Percentiles rank a stretch among this genome's conserved stretches.
Conservation (phyloP, 2,888 invertebrate genomes). For the Nezara viridula region DNA sequence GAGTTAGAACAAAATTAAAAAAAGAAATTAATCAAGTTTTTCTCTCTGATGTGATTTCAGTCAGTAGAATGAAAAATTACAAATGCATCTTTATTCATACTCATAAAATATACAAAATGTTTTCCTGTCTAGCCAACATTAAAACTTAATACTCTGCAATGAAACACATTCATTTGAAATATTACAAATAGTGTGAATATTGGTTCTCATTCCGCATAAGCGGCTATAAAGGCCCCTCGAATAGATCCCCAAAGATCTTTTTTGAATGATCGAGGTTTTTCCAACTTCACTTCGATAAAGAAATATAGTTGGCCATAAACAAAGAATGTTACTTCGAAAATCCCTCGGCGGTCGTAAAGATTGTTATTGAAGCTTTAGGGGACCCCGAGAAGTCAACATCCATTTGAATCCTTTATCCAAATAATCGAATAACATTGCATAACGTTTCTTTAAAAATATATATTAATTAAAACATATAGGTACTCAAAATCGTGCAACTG, state of each 20-base stretch:
- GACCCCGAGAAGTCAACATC: not conserved
- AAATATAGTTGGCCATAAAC: slow-evolving; percentile 1
- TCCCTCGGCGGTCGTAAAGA: not conserved
- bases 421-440: not conserved
- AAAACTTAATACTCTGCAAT: not conserved
- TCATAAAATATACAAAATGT: not conserved
- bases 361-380: not conserved
- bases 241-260: slow-evolving; percentile 22
- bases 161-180: not conserved
- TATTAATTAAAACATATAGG: too few species aligned
- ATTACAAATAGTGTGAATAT: not conserved
- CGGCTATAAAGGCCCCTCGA: not conserved
- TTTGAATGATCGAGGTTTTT: not conserved
- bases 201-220: not conserved
- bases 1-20: too few species aligned
- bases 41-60: too few species aligned
- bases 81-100: not conserved
- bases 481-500: too few species aligned
- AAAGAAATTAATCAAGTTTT: too few species aligned
- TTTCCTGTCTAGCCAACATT: not conserved
- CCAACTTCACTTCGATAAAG: not conserved
- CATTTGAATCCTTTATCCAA: not conserved
- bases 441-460: not conserved
- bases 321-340: not conserved
- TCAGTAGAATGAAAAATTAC: too few species aligned